Base-by-base conservation (phyloP, 2,888 invertebrate species). In the Myathropa florea region DNA sequence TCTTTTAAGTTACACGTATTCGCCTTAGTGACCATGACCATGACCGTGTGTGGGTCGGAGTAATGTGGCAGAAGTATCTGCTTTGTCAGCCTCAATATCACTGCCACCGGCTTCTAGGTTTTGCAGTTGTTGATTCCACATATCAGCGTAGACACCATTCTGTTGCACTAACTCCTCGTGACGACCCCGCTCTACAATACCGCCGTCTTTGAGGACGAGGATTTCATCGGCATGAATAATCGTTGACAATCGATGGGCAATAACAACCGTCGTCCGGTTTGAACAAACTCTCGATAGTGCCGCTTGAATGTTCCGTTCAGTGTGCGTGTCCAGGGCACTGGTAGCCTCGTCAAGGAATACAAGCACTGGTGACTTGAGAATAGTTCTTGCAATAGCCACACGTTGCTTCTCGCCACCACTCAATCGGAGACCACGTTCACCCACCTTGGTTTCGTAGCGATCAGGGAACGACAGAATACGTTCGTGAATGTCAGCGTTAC, bases 371-470 rank as follows among this genome's bases (percentile, higher is more conserved):
- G 97, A 95, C 92, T 99, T 99, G 26, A 99, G 94, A 26, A 99
- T 94, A 0, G 99, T 99, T 87, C 99, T 94, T 0, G 99, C 99
- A 88, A 99, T 99, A 0, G 99, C 99, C 78, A 99, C 97, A 88
- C 99, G 94, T 92, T 99, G 99, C 91, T 99, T 99, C 92, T 99
- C 99, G 1, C 99, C 99, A 1, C 99, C 99, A 91, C 98, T 98
- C 83, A 99, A 93, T 88, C 98, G 96, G 79, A 99, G 93, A 4
- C 99, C 99, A 91, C 99, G 94, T 93, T 99, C 99, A 6, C 99
- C 99, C 23, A 99, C 97, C 95, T 96, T 91, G 0, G 97, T 97
- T 68, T 97, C 96, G 90, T 97, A 98, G 60, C 95, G 95, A 88
- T 97, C 97, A 0, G 98, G 98, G 93, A 99, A 98, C n/a, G 96